A percentile compares a stretch with the other conserved stretches of the same genome.
phyloP scores from a whole-genome alignment of 2,888 invertebrate species.

The Aplocera efformata region DNA sequence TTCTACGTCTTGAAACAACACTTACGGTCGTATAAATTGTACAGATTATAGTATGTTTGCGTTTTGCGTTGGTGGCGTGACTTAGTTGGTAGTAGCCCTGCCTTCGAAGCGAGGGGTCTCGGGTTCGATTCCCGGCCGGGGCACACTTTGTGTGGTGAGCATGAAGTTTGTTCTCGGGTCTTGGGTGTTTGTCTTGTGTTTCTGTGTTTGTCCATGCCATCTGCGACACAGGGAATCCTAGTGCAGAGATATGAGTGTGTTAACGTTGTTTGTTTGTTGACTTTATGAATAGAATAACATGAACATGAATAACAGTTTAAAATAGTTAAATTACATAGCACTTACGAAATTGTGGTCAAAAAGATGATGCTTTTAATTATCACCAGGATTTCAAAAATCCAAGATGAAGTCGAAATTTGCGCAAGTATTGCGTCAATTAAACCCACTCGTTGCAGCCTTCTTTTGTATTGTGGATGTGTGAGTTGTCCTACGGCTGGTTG shows the following conservation, averaged over 20 bases:
- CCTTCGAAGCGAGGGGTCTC: too few species aligned
- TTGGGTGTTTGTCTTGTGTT: too few species aligned
- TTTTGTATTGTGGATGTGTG: slow-evolving; percentile 38
- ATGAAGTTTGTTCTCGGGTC: too few species aligned
- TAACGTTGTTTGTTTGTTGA: too few species aligned
- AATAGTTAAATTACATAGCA: slow-evolving; percentile 3
- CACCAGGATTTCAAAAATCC: slow-evolving; percentile 47
- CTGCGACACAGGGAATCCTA: too few species aligned
- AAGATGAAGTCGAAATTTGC: slow-evolving; percentile 47
- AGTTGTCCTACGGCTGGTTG: neutral
- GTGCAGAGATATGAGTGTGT: too few species aligned
- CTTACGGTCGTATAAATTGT: slow-evolving; percentile 28
- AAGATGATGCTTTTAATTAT: slow-evolving; percentile 43
- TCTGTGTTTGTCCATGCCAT: too few species aligned
- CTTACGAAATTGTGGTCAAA: slow-evolving; percentile 33
- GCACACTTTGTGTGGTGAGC: too few species aligned
- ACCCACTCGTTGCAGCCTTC: slow-evolving; percentile 43
- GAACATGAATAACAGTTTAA: too few species aligned
- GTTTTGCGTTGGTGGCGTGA: slow-evolving; percentile 8
- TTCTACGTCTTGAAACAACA: slow-evolving; percentile 32
- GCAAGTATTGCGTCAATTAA: slow-evolving; percentile 45
- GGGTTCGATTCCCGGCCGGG: too few species aligned
- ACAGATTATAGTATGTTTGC: slow-evolving; percentile 25
- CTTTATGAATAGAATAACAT: too few species aligned
- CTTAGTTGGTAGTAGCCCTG: too few species aligned